These are phyloP conservation scores for Dione juno DNA, from an alignment of 2,888 invertebrate species.

Conservation along the genomic window DNA sequence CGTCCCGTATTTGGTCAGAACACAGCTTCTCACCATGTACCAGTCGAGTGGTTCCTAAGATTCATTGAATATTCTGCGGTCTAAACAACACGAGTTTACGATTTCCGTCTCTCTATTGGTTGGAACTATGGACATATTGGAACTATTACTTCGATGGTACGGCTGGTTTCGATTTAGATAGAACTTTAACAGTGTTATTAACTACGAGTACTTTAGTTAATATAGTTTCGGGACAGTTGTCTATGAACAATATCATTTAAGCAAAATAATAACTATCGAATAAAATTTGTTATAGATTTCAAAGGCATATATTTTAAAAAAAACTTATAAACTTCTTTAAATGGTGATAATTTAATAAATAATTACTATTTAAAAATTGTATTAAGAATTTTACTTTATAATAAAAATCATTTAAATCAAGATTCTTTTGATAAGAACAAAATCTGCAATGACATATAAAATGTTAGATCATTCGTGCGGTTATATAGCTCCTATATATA, in stretches of 20 bases:
- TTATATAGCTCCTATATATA: neutral
- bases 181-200: constrained; percentile 1
- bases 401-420: too few species aligned
- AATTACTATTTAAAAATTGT: too few species aligned
- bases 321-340: too few species aligned
- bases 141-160: constrained; percentile 9
- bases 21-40: constrained; percentile 35
- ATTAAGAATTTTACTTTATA: too few species aligned
- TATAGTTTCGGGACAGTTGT: neutral
- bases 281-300: neutral
- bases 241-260: too few species aligned
- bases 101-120: constrained; percentile 26
- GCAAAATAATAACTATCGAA: neutral
- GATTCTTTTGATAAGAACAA: too few species aligned
- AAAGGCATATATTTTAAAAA: too few species aligned
- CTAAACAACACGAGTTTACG: constrained; percentile 24
- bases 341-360: too few species aligned
- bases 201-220: too few species aligned
- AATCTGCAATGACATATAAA: neutral
- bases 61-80: constrained; percentile 33
- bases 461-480: neutral
- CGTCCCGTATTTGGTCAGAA: constrained; percentile 38
- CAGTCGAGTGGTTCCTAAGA: constrained; percentile 33
- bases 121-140: constrained; percentile 4
- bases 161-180: constrained; percentile 5